These are phyloP conservation scores for Gadus chalcogrammus DNA, from an alignment of 2,113 vertebrate species.

Conservation along the genomic window DNA sequence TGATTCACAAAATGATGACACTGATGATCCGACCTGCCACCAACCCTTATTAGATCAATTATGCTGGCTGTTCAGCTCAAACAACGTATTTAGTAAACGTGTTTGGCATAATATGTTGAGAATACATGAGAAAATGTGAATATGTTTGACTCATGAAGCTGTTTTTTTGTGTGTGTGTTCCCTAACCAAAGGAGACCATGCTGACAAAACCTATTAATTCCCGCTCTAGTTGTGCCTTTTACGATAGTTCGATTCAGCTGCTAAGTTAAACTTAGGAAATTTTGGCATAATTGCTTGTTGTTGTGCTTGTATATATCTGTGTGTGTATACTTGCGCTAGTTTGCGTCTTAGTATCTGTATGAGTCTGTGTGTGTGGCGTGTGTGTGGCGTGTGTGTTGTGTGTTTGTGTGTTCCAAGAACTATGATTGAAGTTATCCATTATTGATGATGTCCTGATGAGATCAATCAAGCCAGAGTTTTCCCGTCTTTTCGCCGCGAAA, in stretches of 20 bases:
- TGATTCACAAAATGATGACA: not conserved
- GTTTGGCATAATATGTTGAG: not conserved
- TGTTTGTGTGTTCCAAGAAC: slow-evolving; percentile 25
- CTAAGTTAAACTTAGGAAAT: slow-evolving; percentile 55
- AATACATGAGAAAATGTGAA: too few species aligned
- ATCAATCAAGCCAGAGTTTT: slow-evolving; percentile 69
- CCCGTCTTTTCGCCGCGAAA: slow-evolving; percentile 58
- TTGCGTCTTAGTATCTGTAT: slow-evolving; percentile 8
- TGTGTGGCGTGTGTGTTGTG: slow-evolving; percentile 26
- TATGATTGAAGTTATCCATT: slow-evolving; percentile 74
- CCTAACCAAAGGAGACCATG: too few species aligned
- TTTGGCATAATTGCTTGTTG: slow-evolving; percentile 56
- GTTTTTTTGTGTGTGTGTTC: too few species aligned
- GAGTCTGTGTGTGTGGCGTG: slow-evolving; percentile 3
- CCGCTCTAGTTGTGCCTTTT: slow-evolving; percentile 6
- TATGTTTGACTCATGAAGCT: too few species aligned
- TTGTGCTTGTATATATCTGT: slow-evolving; percentile 11
- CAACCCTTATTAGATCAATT: not conserved
- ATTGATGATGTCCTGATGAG: slow-evolving; percentile 77
- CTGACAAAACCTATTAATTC: slow-evolving; percentile 23
- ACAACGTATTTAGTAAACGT: not conserved
- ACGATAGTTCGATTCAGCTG: slow-evolving; percentile 47
- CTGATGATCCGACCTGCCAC: not conserved
- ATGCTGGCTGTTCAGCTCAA: not conserved
- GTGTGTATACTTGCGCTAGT: slow-evolving; percentile 15